These are phyloP conservation scores for Lipophrys pholis DNA, from an alignment of 2,113 vertebrate genomes.

Conservation along the genomic window DNA sequence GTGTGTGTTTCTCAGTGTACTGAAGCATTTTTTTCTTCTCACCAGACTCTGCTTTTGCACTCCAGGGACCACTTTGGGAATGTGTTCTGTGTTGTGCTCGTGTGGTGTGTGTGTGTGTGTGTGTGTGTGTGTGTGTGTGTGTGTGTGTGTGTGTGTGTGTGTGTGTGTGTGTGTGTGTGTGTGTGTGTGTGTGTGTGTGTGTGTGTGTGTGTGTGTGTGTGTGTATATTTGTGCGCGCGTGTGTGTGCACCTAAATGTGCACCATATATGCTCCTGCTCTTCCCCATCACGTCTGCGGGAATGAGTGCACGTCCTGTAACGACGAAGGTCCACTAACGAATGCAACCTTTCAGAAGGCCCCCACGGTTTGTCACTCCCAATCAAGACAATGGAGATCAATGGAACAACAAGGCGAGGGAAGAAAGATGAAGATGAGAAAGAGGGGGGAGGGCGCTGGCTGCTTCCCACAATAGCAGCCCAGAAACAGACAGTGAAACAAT, in stretches of 20 bases:
- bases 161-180: slow-evolving; percentile 9
- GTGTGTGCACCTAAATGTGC: neutral
- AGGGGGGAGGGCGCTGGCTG: neutral
- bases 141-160: neutral
- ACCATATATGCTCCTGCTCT: neutral
- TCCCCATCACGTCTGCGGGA: slow-evolving; percentile 45
- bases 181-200: slow-evolving; percentile 10
- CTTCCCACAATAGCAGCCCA: slow-evolving; percentile 48
- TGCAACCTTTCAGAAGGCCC: slow-evolving; percentile 67
- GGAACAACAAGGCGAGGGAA: slow-evolving; percentile 22
- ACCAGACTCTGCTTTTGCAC: slow-evolving; percentile 30
- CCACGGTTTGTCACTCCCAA: slow-evolving; percentile 70
- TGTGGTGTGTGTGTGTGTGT: slow-evolving; percentile 9
- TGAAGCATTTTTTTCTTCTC: slow-evolving; percentile 32
- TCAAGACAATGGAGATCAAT: slow-evolving; percentile 74
- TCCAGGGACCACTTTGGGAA: slow-evolving; percentile 57
- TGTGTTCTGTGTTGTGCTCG: slow-evolving; percentile 9
- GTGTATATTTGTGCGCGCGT: slow-evolving; percentile 10
- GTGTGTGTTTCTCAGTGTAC: slow-evolving; percentile 27
- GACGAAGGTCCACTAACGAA: slow-evolving; percentile 62
- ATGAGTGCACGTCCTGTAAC: slow-evolving; percentile 54
- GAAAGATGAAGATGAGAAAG: slow-evolving; percentile 25
- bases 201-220: neutral
- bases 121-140: slow-evolving; percentile 7
- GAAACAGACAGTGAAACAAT: slow-evolving; percentile 66